These are phyloP conservation scores for Bibio marci DNA, from an alignment of 2,888 invertebrate genomes.

Conservation along the genomic window DNA sequence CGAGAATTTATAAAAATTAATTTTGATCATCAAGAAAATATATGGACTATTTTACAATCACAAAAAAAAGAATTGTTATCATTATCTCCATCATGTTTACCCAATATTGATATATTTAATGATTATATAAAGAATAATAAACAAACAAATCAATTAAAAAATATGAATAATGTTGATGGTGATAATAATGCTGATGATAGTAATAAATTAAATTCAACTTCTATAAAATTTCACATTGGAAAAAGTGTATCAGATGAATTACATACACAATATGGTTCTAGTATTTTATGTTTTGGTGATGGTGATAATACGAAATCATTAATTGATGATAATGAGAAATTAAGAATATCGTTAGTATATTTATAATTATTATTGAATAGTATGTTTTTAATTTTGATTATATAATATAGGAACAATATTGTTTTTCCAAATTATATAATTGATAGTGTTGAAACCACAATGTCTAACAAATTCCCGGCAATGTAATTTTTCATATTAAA, in stretches of 20 bases:
- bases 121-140: background rate
- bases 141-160: no score
- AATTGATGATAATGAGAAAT: slow-evolving; percentile 3
- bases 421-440: no score
- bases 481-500: background rate
- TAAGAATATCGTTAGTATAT: background rate
- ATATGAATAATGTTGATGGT: background rate
- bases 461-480: background rate
- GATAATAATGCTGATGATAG: no score
- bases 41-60: slow-evolving; percentile 18
- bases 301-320: slow-evolving; percentile 1
- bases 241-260: background rate
- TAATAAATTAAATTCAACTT: no score
- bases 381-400: no score
- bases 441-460: background rate
- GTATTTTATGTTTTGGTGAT: slow-evolving; percentile 3
- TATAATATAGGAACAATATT: no score
- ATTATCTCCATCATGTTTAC: background rate
- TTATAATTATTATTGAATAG: no score
- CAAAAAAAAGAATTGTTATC: background rate
- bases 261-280: background rate
- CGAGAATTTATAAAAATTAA: slow-evolving; percentile 21
- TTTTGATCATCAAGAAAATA: slow-evolving; percentile 28
- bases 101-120: background rate
- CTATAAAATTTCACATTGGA: background rate